phyloP scores from a whole-genome alignment of 2,797 vertebrate genomes.

The Numenius phaeopus region DNA sequence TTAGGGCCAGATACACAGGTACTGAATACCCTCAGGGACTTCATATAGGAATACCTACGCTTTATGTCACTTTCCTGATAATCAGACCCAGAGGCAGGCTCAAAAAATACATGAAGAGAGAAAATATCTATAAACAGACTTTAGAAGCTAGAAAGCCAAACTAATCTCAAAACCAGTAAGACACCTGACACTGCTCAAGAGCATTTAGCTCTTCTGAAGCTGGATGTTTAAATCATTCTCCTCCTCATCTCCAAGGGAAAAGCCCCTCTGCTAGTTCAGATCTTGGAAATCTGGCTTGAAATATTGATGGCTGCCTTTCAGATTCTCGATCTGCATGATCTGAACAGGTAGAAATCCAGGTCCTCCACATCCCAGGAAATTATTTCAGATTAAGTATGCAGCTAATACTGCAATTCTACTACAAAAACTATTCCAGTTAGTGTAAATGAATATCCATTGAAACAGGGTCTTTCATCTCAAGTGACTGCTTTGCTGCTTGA shows the following conservation, averaged over 20 bases:
- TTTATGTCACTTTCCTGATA: neutral
- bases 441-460: neutral
- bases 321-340: neutral
- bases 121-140: neutral
- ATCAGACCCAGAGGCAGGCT: neutral
- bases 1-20: neutral
- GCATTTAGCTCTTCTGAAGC: neutral
- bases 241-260: neutral
- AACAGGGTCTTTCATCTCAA: neutral
- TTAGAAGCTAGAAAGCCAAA: neutral
- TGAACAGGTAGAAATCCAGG: neutral
- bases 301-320: neutral
- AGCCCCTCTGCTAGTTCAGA: neutral
- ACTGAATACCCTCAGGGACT: neutral
- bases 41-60: neutral
- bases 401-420: neutral
- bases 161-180: neutral
- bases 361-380: neutral
- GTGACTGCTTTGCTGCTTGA: neutral
- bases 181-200: neutral
- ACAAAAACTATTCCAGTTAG: neutral
- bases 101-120: neutral
- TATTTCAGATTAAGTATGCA: neutral
- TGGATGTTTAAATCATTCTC: neutral
- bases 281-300: neutral